These are phyloP conservation scores for Athene noctua DNA, from an alignment of 2,113 vertebrate genomes.

Conservation along the genomic window DNA sequence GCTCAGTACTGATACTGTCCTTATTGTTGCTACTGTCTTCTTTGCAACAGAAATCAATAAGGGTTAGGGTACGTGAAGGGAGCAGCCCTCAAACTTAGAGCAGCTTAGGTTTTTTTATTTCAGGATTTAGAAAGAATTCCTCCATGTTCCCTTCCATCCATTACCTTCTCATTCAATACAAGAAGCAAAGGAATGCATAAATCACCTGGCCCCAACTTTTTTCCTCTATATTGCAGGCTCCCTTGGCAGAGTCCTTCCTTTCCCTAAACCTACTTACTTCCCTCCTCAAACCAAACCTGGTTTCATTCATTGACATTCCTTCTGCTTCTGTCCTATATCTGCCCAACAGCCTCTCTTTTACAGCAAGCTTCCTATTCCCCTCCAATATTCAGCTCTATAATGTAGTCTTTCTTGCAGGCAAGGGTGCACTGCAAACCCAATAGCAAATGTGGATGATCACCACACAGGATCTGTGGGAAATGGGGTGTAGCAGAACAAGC, in stretches of 20 bases:
- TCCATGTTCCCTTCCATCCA: neutral
- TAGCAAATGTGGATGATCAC: fast-evolving
- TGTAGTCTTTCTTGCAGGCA: fast-evolving
- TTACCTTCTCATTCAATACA: neutral
- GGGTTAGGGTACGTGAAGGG: neutral
- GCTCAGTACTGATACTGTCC: neutral
- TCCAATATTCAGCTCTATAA: neutral
- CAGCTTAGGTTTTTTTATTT: neutral
- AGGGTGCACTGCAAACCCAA: fast-evolving
- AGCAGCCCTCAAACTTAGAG: neutral
- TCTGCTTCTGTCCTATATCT: neutral
- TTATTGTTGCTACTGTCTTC: neutral
- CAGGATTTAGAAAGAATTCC: neutral
- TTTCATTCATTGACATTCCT: neutral
- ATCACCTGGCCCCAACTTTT: neutral
- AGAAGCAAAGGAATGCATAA: neutral
- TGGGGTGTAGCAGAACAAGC: neutral
- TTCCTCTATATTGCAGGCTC: neutral
- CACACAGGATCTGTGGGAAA: neutral
- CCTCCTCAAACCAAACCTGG: neutral
- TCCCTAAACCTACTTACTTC: neutral
- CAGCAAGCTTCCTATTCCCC: neutral
- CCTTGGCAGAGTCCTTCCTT: neutral
- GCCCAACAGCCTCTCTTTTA: neutral
- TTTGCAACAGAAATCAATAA: neutral